phyloP scores from a whole-genome alignment of 35 echinoderm and acorn worm species.

The Heliocidaris tuberculata region DNA sequence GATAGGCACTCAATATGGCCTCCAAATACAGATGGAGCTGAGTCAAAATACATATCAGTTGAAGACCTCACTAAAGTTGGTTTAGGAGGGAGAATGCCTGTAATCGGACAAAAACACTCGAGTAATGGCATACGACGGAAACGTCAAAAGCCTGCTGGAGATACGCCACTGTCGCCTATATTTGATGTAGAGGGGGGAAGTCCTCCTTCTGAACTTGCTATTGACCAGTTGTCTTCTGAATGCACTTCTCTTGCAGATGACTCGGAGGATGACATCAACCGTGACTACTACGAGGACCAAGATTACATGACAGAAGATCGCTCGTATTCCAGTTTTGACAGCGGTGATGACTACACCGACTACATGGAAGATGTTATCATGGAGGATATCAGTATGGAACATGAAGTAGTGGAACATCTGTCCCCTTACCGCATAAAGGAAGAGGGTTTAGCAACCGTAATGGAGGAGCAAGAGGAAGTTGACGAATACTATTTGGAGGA shows the following conservation, averaged over 20 bases:
- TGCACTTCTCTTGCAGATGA: slow-evolving; percentile 77
- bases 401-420: slow-evolving; percentile 45
- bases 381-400: slow-evolving; percentile 44
- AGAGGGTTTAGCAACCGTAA: slow-evolving; percentile 37
- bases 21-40: slow-evolving; percentile 50
- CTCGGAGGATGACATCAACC: slow-evolving; percentile 38
- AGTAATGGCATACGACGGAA: slow-evolving; percentile 23
- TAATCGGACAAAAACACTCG: not conserved
- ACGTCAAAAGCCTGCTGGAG: slow-evolving; percentile 54
- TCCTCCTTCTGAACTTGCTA: slow-evolving; percentile 46
- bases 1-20: slow-evolving; percentile 28
- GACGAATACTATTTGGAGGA: slow-evolving; percentile 57
- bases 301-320: slow-evolving; percentile 49
- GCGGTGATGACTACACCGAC: slow-evolving; percentile 44
- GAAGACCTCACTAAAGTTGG: slow-evolving; percentile 81
- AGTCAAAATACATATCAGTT: slow-evolving; percentile 75
- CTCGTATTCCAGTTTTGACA: slow-evolving; percentile 43
- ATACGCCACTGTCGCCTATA: slow-evolving; percentile 75
- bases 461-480: slow-evolving; percentile 38
- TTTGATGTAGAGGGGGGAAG: slow-evolving; percentile 69
- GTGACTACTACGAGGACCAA: slow-evolving; percentile 44
- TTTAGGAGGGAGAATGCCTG: not conserved
- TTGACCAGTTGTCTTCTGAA: slow-evolving; percentile 72
- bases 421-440: slow-evolving; percentile 41
- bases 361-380: slow-evolving; percentile 44